Evolutionary conservation across 1,140 invertebrate genomes (phyloP).

Genomic region (Anthonomus grandis): DNA sequence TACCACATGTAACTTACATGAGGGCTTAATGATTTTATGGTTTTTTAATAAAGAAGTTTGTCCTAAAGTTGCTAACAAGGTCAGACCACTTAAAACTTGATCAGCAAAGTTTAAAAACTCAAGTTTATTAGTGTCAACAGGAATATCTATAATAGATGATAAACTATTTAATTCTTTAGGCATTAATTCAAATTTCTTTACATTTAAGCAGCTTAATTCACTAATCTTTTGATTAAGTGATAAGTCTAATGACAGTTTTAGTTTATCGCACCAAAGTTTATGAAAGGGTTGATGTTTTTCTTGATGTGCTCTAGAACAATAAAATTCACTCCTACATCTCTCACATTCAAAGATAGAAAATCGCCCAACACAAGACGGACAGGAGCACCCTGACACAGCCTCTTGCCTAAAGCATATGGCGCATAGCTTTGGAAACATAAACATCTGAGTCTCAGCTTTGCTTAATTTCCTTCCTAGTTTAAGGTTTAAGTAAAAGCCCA

Average conservation of each 20-base stretch:
- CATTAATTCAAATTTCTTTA: too few species aligned
- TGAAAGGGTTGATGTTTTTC: conserved; percentile 29
- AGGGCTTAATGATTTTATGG: conserved; percentile 17
- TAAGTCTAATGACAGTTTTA: conserved; percentile 36
- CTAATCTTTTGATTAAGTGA: too few species aligned
- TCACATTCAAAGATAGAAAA: conserved; percentile 32
- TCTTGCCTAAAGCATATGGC: conserved; percentile 34
- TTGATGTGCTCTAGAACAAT: conserved; percentile 41
- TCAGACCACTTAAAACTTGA: conserved; percentile 23
- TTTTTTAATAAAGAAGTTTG: conserved; percentile 26
- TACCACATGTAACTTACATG: conserved; percentile 41
- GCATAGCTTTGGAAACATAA: conserved; percentile 44
- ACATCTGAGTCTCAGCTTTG: conserved; percentile 36
- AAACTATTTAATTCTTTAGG: too few species aligned
- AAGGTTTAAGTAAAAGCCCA: conserved; percentile 15
- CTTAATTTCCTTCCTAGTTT: conserved; percentile 26
- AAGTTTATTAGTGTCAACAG: too few species aligned
- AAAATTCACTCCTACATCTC: conserved; percentile 38
- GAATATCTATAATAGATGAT: too few species aligned
- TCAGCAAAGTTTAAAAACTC: too few species aligned
- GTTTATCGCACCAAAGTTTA: conserved; percentile 33
- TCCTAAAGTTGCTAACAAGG: conserved; percentile 37
- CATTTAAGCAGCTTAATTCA: too few species aligned
- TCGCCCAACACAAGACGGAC: conserved; percentile 35
- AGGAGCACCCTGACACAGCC: conserved; percentile 35